phyloP scores from a whole-genome alignment of 2,113 vertebrate genomes.

The Pluvialis apricaria region DNA sequence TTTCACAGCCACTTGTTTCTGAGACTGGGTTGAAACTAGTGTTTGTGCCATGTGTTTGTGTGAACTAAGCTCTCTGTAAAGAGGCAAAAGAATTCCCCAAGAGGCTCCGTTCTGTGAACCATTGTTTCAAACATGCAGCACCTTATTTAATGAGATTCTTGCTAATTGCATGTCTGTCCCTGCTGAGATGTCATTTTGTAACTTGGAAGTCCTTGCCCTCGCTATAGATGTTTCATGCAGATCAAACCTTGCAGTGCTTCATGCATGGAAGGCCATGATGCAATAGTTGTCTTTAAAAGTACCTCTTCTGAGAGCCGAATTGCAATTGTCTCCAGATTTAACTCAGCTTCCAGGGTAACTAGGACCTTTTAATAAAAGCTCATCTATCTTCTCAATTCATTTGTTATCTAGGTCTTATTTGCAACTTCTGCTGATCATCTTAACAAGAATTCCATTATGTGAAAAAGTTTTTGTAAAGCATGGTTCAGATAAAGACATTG shows the following conservation, averaged over 20 bases:
- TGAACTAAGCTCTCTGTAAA: neutral
- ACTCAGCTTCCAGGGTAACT: neutral
- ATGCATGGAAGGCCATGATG: neutral
- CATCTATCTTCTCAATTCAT: neutral
- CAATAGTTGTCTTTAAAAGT: neutral
- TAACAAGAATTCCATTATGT: neutral
- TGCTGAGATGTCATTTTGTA: neutral
- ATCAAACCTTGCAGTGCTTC: neutral
- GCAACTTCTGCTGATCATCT: neutral
- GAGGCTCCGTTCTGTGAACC: neutral
- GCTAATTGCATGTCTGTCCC: neutral
- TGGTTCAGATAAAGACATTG: neutral
- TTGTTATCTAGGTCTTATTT: neutral
- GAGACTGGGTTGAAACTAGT: neutral
- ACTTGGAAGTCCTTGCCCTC: neutral
- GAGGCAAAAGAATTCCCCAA: neutral
- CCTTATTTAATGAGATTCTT: slow-evolving; percentile 3
- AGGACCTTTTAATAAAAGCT: neutral
- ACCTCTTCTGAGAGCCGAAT: neutral
- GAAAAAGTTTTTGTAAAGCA: slow-evolving; percentile 1
- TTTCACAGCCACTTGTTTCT: neutral
- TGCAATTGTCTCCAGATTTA: neutral
- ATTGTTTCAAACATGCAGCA: neutral
- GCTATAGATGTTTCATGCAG: neutral
- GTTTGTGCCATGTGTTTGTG: neutral